Percentiles rank a stretch among this genome's conserved stretches.
Evolutionary conservation across 1,140 invertebrate species (phyloP).

Genomic region (Eupristina koningsbergeri): DNA sequence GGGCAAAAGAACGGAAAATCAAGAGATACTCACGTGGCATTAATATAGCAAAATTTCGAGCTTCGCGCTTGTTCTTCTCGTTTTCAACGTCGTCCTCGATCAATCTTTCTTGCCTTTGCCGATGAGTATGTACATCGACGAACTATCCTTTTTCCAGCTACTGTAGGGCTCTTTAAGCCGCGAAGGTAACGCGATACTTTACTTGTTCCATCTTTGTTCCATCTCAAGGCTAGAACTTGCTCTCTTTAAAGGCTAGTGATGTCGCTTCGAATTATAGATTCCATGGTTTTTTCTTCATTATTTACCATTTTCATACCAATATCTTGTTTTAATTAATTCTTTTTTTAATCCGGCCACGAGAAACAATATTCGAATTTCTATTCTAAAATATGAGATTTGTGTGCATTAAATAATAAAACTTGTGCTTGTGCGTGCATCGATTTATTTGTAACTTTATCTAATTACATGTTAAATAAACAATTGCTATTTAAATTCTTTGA

Average conservation of each 20-base stretch:
- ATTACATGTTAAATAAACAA: too few relatives aligned
- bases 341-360: not conserved
- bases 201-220: constrained; percentile 42
- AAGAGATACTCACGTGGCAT: not conserved
- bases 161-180: constrained; percentile 22
- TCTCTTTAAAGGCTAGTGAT: constrained; percentile 9
- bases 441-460: too few relatives aligned
- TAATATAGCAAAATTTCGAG: not conserved
- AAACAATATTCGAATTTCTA: too few relatives aligned
- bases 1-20: not conserved
- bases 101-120: not conserved
- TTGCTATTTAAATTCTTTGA: too few relatives aligned
- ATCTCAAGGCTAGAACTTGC: constrained; percentile 11
- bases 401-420: too few relatives aligned
- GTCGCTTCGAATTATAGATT: constrained; percentile 39
- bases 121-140: not conserved
- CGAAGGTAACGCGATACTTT: constrained; percentile 47
- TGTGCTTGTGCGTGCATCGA: too few relatives aligned
- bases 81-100: constrained; percentile 33
- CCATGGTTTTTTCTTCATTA: constrained; percentile 30
- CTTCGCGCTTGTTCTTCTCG: not conserved
- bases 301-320: not conserved
- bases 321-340: not conserved
- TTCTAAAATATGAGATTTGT: too few relatives aligned
- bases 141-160: constrained; percentile 32